Conservation (phyloP, 2,113 vertebrate genomes). For the Semicossyphus pulcher region DNA sequence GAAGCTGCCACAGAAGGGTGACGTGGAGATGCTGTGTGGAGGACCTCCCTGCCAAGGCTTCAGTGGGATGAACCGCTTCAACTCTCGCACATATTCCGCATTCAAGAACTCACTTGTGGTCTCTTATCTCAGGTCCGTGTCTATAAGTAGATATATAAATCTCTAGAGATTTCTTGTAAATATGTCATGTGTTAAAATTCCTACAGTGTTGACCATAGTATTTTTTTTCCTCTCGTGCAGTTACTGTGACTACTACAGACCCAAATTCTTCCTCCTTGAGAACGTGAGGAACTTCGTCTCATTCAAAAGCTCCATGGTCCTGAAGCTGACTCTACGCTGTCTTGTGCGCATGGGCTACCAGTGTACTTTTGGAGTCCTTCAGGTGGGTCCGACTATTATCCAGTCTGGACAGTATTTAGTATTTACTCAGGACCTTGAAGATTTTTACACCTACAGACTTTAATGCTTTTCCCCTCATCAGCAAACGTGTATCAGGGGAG, state of each 20-base stretch:
- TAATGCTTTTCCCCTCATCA: too few species aligned
- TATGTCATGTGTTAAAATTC: rapidly evolving
- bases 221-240: slow-evolving; percentile 72
- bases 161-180: too few species aligned
- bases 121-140: slow-evolving; percentile 92
- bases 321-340: slow-evolving; percentile 95
- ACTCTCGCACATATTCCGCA: slow-evolving; percentile 96
- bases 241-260: slow-evolving; percentile 98
- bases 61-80: slow-evolving; percentile 99
- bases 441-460: too few species aligned
- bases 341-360: slow-evolving; percentile 98
- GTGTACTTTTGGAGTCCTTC: slow-evolving; percentile 96
- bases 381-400: slow-evolving; percentile 80
- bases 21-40: slow-evolving; percentile 96
- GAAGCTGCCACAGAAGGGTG: slow-evolving; percentile 94
- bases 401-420: not conserved
- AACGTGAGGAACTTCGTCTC: slow-evolving; percentile 97
- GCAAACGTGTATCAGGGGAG: too few species aligned
- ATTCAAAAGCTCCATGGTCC: slow-evolving; percentile 96
- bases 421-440: too few species aligned
- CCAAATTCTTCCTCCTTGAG: slow-evolving; percentile 94
- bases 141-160: rapidly evolving
- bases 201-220: not conserved
- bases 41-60: slow-evolving; percentile 98
- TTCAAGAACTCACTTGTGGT: slow-evolving; percentile 99